Conservation (phyloP, 2,113 vertebrate species). For the Neodontobutis hainanensis region DNA sequence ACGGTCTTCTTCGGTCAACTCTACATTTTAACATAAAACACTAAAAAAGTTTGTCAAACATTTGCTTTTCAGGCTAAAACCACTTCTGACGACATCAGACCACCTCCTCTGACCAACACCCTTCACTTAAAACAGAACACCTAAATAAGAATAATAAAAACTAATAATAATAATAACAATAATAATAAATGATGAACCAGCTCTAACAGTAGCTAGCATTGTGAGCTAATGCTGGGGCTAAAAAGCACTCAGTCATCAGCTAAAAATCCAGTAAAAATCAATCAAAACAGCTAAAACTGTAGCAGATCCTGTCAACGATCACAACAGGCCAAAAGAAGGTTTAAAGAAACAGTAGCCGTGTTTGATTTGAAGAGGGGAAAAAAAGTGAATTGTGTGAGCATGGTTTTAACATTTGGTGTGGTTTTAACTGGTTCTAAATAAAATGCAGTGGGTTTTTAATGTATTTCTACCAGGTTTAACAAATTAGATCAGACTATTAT, state of each 20-base stretch:
- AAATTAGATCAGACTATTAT: too few species aligned
- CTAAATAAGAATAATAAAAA: conserved; percentile 1
- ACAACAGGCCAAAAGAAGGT: background rate
- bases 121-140: conserved; percentile 5
- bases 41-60: too few species aligned
- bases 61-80: too few species aligned
- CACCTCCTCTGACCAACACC: too few species aligned
- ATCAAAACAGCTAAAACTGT: conserved; percentile 1
- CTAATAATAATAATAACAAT: conserved; percentile 1
- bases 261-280: conserved; percentile 1
- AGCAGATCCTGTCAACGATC: background rate
- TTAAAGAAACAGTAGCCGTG: conserved; percentile 12
- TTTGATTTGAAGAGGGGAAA: conserved; percentile 29
- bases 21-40: too few species aligned
- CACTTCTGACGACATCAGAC: background rate
- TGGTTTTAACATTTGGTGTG: too few species aligned
- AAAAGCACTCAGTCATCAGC: background rate
- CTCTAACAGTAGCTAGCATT: conserved; percentile 21
- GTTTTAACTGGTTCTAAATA: too few species aligned
- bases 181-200: background rate
- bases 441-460: too few species aligned
- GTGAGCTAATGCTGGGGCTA: conserved; percentile 17
- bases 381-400: background rate
- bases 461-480: too few species aligned
- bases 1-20: too few species aligned